Evolutionary conservation across 1,140 invertebrate species (phyloP), one percentile per base, ranked within the genome.

Genomic region (Drosophila guanche): DNA sequence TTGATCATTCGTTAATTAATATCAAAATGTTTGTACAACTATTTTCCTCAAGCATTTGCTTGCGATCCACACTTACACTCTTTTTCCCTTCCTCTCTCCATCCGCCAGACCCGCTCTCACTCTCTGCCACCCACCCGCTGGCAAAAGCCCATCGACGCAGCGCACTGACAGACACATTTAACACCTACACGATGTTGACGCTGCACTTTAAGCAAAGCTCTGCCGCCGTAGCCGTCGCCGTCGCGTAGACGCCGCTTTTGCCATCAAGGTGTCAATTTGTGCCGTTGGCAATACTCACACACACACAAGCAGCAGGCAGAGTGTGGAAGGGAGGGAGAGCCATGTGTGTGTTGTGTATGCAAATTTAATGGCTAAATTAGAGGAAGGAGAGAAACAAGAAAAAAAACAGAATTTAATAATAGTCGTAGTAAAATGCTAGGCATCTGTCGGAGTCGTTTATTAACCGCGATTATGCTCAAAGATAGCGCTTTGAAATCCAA

Each of bases 341-440:
- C 29, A 33, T 33, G 8, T 33, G 29, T 46, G 55, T 62, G 27
- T 59, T 59, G 66, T 75, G 68, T 86, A 86, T 86, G 83, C 83
- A 88, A 86, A 86, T 86, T 86, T 88, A 88, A 88, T 86, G 83
- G 83, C 83, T 86, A 86, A 88, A 86, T 86, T 86, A 86, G 83
- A 86, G 69, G 78, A 88, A 50, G 61, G 65, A 51, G 23, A 57
- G 42, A 72, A 50, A 63, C n/a, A 23, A 5, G 27, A 12, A 10
- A 65, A 33, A 61, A 61, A 66, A 68, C 54, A 67, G 56, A 68
- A 68, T 68, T 68, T 68, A 68, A 68, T 68, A 68, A 68, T 68
- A 33, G 8, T 33, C 29, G 29, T 33, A 8, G 29, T 10, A 55
- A 59, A 52, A 73, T 22, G 47, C 46, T 72, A 43, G 43, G 12